phyloP scores from a whole-genome alignment of 2,797 vertebrate genomes.

The Mionectes olivaceus region DNA sequence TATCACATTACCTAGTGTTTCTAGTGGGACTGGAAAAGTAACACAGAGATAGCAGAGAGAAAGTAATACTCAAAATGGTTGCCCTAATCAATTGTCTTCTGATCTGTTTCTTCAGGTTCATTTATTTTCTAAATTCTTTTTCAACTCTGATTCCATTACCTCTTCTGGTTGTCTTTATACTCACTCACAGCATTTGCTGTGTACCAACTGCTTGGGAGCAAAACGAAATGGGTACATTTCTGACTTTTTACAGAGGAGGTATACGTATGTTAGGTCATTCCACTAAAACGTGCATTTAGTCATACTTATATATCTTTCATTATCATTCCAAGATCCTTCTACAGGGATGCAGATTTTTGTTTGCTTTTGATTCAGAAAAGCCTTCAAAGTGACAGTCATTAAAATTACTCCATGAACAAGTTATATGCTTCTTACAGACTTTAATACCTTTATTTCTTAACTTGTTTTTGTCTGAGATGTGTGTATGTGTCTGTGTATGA shows the following conservation, averaged over 20 bases:
- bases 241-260: not conserved
- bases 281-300: not conserved
- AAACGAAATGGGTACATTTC: not conserved
- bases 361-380: not conserved
- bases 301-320: not conserved
- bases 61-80: not conserved
- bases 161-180: not conserved
- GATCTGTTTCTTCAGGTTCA: not conserved
- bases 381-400: not conserved
- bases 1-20: not conserved
- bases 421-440: not conserved
- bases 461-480: not conserved
- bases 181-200: not conserved
- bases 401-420: not conserved
- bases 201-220: not conserved
- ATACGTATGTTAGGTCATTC: not conserved
- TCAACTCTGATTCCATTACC: not conserved
- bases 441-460: not conserved
- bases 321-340: not conserved
- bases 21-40: not conserved
- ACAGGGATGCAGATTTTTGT: not conserved
- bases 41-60: not conserved
- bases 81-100: not conserved
- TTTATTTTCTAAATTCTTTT: not conserved
- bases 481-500: not conserved